Conservation (phyloP, 2,113 vertebrate species). For the Gymnobelideus leadbeateri region DNA sequence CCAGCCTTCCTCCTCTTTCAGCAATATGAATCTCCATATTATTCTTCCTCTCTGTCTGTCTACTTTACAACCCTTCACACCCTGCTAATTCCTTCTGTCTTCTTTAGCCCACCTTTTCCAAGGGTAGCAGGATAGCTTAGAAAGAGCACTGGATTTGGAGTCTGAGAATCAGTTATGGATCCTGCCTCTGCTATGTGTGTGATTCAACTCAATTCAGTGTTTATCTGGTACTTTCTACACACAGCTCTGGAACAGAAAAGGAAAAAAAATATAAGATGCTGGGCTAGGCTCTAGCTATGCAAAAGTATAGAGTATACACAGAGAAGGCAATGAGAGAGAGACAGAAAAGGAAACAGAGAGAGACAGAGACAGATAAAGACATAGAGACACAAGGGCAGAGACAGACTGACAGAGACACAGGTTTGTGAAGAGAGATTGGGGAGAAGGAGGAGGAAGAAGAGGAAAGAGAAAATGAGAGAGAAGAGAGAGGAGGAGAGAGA, state of each 20-base stretch:
- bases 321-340: background rate
- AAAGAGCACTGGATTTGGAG: background rate
- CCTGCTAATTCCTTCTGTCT: background rate
- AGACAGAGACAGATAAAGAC: too few relatives aligned
- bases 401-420: background rate
- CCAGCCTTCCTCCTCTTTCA: background rate
- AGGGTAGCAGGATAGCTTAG: background rate
- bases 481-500: too few relatives aligned
- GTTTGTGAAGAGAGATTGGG: too few relatives aligned
- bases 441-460: rapidly evolving
- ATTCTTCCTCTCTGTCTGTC: background rate
- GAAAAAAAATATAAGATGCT: background rate
- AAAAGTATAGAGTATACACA: background rate
- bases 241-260: background rate
- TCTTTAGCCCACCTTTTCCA: background rate
- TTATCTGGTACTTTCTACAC: background rate
- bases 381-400: too few relatives aligned
- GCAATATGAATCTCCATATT: background rate
- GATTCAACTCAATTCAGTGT: background rate
- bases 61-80: too few relatives aligned
- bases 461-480: rapidly evolving
- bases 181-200: background rate
- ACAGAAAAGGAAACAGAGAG: too few relatives aligned
- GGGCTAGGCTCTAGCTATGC: too few relatives aligned
- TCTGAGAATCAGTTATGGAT: background rate